Base-by-base conservation (phyloP, 2,113 vertebrate genomes). In the Leuciscus idus region DNA sequence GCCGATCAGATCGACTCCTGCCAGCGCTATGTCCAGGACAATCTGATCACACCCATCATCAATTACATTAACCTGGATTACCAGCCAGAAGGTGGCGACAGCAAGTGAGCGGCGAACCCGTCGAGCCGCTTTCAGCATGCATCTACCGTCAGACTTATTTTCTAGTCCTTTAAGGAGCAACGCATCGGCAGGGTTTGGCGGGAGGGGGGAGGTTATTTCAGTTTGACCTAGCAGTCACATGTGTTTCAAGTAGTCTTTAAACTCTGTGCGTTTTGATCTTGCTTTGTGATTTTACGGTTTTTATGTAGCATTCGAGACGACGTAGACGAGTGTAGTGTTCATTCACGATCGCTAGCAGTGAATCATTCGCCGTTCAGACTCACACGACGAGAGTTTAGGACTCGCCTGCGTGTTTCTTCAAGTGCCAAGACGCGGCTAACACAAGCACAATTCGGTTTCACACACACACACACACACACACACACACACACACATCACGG, bases 1-100 rank as follows among this genome's bases (percentile, higher is more conserved):
- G 93, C 93, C 62, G 94, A 96, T 88, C 95, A 97, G 92, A 92
- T 94, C 90, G 94, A 93, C 92, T 92, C 95, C 62, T 95, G 93
- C 64, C 91, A 85, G 88, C 88, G 91, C 78, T 89, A 93, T 57
- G 59, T 91, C 28, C 92, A 88, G 64, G 80, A 94, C 91, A 89
- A 39, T 74, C 85, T 92, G 70, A 1, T 94, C 6, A 84, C 91
- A 36, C 92, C 93, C 1, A 21, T 95, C 57, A 90, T 91, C 48
- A 88, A 89, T 0, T 92, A 92, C 52, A 81, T 94, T 43, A 64
- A 91, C 30, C 23, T 86, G 84, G 55, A 85, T 62, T 0, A 28
- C 12, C 86, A 89, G 15, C 26, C 87, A 26, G 28, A 88, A 43
- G 81, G 30, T 70, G 2, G 85, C 19, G 85, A 57, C 72, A 91